Conservation (phyloP, 2,797 vertebrate species). For the Neosilurus mollespiculum region DNA sequence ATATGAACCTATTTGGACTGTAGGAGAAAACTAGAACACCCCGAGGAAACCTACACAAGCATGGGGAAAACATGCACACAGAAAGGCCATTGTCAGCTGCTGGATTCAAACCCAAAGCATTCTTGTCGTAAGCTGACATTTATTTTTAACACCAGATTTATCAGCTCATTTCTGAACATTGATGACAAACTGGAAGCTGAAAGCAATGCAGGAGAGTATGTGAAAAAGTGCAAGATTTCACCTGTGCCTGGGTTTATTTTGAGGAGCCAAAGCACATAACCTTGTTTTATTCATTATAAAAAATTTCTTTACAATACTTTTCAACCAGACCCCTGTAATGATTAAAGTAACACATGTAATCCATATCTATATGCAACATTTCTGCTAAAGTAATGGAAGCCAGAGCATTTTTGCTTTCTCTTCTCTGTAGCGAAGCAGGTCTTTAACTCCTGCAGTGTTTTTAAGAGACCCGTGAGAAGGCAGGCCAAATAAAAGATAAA, state of each 20-base stretch:
- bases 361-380: conserved; percentile 62
- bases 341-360: conserved; percentile 65
- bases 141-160: conserved; percentile 7
- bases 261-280: conserved; percentile 48
- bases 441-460: conserved; percentile 56
- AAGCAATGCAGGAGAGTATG: conserved; percentile 4
- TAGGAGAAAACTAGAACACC: no score
- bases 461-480: conserved; percentile 59
- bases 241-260: conserved; percentile 42
- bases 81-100: no score
- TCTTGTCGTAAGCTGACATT: no score
- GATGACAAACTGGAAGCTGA: conserved; percentile 10
- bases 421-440: conserved; percentile 47
- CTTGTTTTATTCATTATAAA: conserved; percentile 40
- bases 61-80: no score
- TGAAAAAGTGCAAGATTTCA: conserved; percentile 40
- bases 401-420: conserved; percentile 51
- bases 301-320: conserved; percentile 53
- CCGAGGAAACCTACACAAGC: no score
- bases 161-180: background rate
- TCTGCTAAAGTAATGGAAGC: conserved; percentile 56
- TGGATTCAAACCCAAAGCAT: no score
- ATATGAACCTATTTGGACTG: no score
- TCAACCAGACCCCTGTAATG: conserved; percentile 43
- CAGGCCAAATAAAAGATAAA: conserved; percentile 66